Evolutionary conservation across 2,113 vertebrate genomes (phyloP).

Genomic region (Trogon surrucura): DNA sequence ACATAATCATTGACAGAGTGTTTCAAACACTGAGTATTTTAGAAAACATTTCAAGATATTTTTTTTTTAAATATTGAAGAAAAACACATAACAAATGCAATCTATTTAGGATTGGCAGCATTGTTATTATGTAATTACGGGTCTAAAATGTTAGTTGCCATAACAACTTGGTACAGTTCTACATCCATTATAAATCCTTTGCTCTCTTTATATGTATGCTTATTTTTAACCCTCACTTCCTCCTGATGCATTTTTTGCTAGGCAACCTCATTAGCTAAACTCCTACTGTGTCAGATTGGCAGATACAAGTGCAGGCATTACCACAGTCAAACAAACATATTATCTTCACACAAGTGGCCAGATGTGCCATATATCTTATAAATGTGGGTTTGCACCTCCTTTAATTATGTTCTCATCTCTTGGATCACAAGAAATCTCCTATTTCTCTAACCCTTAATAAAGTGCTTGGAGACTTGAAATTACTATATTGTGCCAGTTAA

Average conservation of each 20-base stretch:
- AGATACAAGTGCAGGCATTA: neutral
- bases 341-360: slow-evolving; percentile 10
- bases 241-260: slow-evolving; percentile 43
- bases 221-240: slow-evolving; percentile 51
- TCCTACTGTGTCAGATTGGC: slow-evolving; percentile 13
- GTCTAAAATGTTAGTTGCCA: slow-evolving; percentile 55
- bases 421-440: neutral
- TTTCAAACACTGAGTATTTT: neutral
- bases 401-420: slow-evolving; percentile 10
- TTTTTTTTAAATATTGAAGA: neutral
- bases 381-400: neutral
- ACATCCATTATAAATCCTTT: slow-evolving; percentile 36
- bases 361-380: slow-evolving; percentile 16
- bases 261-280: slow-evolving; percentile 35
- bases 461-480: slow-evolving; percentile 8
- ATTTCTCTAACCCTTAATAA: neutral
- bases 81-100: neutral
- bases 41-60: neutral
- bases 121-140: slow-evolving; percentile 46
- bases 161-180: slow-evolving; percentile 61
- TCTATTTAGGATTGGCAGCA: slow-evolving; percentile 16
- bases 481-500: neutral
- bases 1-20: neutral
- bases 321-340: neutral
- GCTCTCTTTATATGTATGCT: neutral